Evolutionary conservation across 2,113 vertebrate genomes (phyloP), one percentile per base, ranked within the genome.

Genomic region (Anser cygnoides): DNA sequence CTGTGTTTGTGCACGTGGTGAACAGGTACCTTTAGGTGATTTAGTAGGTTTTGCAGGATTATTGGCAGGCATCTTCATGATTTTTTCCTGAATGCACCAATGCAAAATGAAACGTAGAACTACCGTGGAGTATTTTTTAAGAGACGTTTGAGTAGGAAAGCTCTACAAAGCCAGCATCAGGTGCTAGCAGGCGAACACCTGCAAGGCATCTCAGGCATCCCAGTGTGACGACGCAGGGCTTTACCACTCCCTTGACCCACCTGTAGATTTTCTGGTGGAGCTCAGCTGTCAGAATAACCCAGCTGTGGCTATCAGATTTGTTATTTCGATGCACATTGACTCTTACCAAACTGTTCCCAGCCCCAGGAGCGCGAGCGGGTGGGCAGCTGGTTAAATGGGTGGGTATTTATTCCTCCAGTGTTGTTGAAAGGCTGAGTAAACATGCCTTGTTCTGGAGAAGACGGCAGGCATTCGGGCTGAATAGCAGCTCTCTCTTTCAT

Each of bases 341-440:
- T 79, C 66, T 78, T 65, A 89, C 26, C 70, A 65, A 50, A 46
- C 37, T 26, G 37, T 25, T 86, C 13, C 52, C 52, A 72, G 35
- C 28, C 67, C 26, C 65, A 78, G 73, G 65, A 77, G 55, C 0
- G 1, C 83, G 73, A 71, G 46, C 1, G 1, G 33, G 52, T 81
- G 85, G 78, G 55, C 55, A 73, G 76, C 66, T 73, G 14, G 46
- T 84, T 84, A 90, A 95, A 90, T 11, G 73, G 84, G 72, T 46
- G 61, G 22, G 4, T 84, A 59, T 93, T 93, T 90, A 82, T 81
- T 88, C 85, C 61, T 84, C 19, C 28, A 73, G 72, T 67, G 29
- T 10, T 81, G 73, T 43, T 95, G 84, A 84, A 96, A 95, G 76
- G 57, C 16, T 84, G 73, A 81, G 73, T 84, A 92, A 96, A 87